Evolutionary conservation across 2,888 invertebrate genomes (phyloP), one percentile per base, ranked within the genome.

Genomic region (Xestia rhomboidea): DNA sequence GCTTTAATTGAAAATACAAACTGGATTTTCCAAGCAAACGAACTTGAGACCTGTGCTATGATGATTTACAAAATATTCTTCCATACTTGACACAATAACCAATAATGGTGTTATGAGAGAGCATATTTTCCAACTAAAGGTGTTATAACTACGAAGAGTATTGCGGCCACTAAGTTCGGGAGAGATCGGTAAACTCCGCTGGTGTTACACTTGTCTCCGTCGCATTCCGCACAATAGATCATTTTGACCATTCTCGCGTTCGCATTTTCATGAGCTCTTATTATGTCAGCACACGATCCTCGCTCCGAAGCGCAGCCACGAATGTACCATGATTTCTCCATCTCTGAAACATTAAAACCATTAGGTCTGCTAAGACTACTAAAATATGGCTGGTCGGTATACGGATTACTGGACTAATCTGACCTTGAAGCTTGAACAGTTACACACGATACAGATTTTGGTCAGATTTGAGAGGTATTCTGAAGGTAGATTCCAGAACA

Each of bases 221-320:
- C 91, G 73, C 96, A 96, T 77, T 95, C 95, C 0, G 77, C 34
- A 74, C 96, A 96, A 64, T 83, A 88, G 0, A 90, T n/a, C 41
- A 95, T 73, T 11, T 87, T 83, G 6, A 95, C 91, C n/a, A 91
- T 84, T 27, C 91, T 87, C 0, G 83, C 79, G 38, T 92, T 90
- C 0, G 83, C 34, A n/a, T 82, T 72, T 0, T 86, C 79, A 66
- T 93, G 93, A 0, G 93, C 89, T 64, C 85, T 89, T 63, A 79
- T 88, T 62, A 96, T 92, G 11, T 96, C 95, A 0, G 84, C 87
- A 78, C 96, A 96, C 0, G 92, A 89, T 0, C 95, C 95, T 69
- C 93, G 90, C 51, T 95, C 95, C 1, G 95, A 90, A 8, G 92
- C 92, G 70, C 96, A 96, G 5, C 95, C 96, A 18, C 96, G 92